Evolutionary conservation across 2,113 vertebrate genomes (phyloP).

Genomic region (Neopipo cinnamomea): DNA sequence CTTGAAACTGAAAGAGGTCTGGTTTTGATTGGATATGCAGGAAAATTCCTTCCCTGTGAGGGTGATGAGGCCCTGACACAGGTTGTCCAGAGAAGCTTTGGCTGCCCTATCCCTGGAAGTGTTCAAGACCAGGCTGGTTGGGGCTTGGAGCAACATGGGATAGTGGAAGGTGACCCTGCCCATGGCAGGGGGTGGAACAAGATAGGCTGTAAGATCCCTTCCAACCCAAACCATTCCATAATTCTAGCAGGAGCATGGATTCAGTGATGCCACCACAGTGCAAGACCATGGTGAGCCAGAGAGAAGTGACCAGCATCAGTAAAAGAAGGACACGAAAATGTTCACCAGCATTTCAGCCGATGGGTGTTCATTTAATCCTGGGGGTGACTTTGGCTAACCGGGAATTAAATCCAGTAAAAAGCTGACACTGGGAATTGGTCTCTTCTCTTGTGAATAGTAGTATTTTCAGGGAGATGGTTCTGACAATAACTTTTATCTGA

Average conservation of each 20-base stretch:
- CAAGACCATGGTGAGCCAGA: neutral
- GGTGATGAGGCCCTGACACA: neutral
- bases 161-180: rapidly evolving
- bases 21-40: neutral
- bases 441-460: neutral
- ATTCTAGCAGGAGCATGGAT: neutral
- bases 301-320: neutral
- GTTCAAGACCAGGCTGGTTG: rapidly evolving
- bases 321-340: neutral
- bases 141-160: neutral
- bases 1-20: neutral
- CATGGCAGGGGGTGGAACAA: neutral
- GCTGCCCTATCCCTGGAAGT: neutral
- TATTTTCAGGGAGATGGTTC: neutral
- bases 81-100: neutral
- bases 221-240: neutral
- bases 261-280: rapidly evolving
- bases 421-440: no score
- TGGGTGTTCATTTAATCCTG: neutral
- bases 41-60: neutral
- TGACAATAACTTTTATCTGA: neutral
- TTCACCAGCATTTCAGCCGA: neutral
- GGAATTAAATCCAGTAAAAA: neutral
- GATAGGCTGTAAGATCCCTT: neutral
- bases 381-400: neutral